Percentiles rank a stretch among this genome's conserved stretches.
Conservation (phyloP, 2,888 invertebrate species). For the Cataglyphis livida region DNA sequence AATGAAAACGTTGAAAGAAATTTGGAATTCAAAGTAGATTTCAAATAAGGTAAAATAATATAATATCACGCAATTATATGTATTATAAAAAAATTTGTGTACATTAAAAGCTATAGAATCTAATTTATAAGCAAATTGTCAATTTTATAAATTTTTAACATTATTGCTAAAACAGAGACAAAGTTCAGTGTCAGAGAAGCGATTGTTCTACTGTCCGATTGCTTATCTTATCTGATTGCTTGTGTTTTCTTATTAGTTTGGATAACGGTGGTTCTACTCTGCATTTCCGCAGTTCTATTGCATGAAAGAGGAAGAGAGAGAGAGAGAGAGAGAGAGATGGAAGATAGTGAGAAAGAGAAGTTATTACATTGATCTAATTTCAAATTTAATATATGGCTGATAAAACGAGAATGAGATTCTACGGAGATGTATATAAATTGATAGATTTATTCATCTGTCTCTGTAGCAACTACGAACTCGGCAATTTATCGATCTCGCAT, state of each 20-base stretch:
- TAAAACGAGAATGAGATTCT: slow-evolving; percentile 10
- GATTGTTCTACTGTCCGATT: background rate
- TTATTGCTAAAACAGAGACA: background rate
- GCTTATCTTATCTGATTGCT: background rate
- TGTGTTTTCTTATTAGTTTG: background rate
- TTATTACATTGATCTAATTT: background rate
- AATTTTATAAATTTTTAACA: background rate
- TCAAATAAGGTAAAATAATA: background rate
- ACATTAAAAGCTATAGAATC: background rate
- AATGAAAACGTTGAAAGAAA: no score
- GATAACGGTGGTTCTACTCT: background rate
- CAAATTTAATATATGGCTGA: background rate
- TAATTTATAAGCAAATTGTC: background rate
- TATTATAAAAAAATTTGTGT: background rate
- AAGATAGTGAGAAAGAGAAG: background rate
- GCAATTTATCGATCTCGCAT: background rate
- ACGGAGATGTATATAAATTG: slow-evolving; percentile 6
- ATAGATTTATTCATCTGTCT: slow-evolving; percentile 8
- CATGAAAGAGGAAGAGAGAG: background rate
- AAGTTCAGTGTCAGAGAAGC: background rate
- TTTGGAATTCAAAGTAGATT: no score
- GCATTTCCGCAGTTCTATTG: background rate
- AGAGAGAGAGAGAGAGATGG: background rate
- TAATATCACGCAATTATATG: background rate
- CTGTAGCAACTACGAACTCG: background rate